phyloP scores from a whole-genome alignment of 2,113 vertebrate species.

The Aptenodytes patagonicus region DNA sequence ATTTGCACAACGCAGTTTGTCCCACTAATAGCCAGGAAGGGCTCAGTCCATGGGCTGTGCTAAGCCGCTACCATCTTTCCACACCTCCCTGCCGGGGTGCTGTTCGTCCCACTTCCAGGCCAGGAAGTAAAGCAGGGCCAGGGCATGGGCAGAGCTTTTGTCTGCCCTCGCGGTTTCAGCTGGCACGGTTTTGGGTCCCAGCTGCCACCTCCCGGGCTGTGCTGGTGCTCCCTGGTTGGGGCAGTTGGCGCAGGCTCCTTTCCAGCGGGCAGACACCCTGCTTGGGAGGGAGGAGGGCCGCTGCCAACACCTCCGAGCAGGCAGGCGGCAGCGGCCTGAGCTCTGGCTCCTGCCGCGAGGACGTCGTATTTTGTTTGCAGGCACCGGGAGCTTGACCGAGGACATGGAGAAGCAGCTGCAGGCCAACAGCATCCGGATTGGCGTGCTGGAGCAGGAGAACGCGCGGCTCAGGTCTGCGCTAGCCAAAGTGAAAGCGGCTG shows the following conservation, averaged over 20 bases:
- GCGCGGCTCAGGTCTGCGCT: slow-evolving; percentile 69
- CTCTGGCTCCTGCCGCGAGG: not conserved
- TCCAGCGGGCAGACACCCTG: not conserved
- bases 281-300: not conserved
- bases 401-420: slow-evolving; percentile 91
- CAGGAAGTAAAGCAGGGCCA: not conserved
- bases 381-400: slow-evolving; percentile 76
- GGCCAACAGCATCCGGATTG: slow-evolving; percentile 85
- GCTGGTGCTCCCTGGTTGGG: not conserved
- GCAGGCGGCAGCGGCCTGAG: not conserved
- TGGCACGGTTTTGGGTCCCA: not conserved
- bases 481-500: slow-evolving; percentile 73
- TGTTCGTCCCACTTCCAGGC: not conserved
- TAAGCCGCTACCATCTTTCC: not conserved
- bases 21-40: not conserved
- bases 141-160: not conserved
- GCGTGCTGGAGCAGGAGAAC: slow-evolving; percentile 86
- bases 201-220: not conserved
- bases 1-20: not conserved
- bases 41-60: not conserved
- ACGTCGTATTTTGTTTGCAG: slow-evolving; percentile 30
- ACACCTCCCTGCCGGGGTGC: rapidly evolving
- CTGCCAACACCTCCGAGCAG: not conserved
- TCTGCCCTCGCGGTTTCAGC: not conserved
- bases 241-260: not conserved